phyloP scores from a whole-genome alignment of 2,888 invertebrate species.

The Pterostichus niger region DNA sequence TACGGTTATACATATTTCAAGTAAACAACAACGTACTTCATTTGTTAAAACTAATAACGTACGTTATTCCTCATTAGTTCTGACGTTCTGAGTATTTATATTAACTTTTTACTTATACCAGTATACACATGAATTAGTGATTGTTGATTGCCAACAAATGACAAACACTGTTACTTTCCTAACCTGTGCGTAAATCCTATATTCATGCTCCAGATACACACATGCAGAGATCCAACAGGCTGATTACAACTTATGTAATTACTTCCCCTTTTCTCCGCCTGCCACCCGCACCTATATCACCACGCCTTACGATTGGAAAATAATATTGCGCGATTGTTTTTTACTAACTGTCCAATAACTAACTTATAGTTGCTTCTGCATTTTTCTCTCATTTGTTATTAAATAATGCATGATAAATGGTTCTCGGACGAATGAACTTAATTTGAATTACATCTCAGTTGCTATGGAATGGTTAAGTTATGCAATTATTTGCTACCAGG shows the following conservation, averaged over 20 bases:
- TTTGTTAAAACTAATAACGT: too few relatives aligned
- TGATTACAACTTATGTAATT: conserved; percentile 61
- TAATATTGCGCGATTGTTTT: conserved; percentile 62
- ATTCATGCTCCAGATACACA: conserved; percentile 53
- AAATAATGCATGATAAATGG: conserved; percentile 51
- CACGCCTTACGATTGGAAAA: conserved; percentile 64
- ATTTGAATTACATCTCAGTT: conserved; percentile 8
- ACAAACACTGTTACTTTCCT: conserved; percentile 35
- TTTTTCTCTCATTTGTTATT: conserved; percentile 38
- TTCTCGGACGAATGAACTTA: conserved; percentile 28
- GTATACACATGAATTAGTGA: not conserved
- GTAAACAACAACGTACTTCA: too few relatives aligned
- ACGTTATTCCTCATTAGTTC: too few relatives aligned
- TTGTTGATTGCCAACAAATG: not conserved
- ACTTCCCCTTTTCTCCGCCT: conserved; percentile 18
- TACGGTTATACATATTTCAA: too few relatives aligned
- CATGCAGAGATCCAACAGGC: conserved; percentile 23
- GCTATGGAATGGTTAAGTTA: conserved; percentile 17
- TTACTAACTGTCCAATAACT: conserved; percentile 1
- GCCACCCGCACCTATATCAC: conserved; percentile 35
- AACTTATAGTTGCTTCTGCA: conserved; percentile 35
- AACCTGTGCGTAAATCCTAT: conserved; percentile 52
- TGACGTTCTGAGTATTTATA: too few relatives aligned
- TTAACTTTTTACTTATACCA: too few relatives aligned
- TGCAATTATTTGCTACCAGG: conserved; percentile 38